These are phyloP conservation scores for Peromyscus aztecus DNA, from an alignment of 2,797 vertebrate species.

Conservation along the genomic window DNA sequence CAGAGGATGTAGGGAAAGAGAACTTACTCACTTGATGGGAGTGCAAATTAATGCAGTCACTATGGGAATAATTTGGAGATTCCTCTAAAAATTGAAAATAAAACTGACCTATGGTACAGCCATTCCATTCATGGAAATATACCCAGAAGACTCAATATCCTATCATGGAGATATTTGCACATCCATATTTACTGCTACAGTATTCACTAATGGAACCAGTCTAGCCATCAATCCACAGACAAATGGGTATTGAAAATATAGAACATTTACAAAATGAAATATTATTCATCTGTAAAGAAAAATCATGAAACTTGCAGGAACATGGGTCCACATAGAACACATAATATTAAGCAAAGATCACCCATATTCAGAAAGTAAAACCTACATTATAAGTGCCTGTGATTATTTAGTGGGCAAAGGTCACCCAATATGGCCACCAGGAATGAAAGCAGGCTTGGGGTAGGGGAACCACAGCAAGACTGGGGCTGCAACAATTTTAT, in stretches of 20 bases:
- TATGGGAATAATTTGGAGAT: not conserved
- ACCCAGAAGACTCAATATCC: not conserved
- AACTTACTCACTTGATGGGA: not conserved
- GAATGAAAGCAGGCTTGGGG: not conserved
- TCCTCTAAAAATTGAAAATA: not conserved
- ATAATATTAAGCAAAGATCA: not conserved
- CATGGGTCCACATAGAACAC: not conserved
- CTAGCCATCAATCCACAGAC: not conserved
- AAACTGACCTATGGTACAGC: not conserved
- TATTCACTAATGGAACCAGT: not conserved
- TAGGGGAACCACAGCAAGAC: not conserved
- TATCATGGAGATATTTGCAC: not conserved
- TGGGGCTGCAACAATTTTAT: no score
- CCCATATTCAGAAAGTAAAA: not conserved
- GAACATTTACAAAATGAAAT: not conserved
- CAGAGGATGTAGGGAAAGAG: not conserved
- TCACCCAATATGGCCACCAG: not conserved
- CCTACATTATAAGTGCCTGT: not conserved
- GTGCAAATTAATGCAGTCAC: not conserved
- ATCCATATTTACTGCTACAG: not conserved
- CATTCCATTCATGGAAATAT: not conserved
- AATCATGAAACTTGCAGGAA: not conserved
- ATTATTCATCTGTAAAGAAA: not conserved
- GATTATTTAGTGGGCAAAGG: not conserved
- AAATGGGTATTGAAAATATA: not conserved